Percentiles rank a stretch among this genome's conserved stretches.
Conservation (phyloP, 2,113 vertebrate genomes). For the Paracanthobrama guichenoti region DNA sequence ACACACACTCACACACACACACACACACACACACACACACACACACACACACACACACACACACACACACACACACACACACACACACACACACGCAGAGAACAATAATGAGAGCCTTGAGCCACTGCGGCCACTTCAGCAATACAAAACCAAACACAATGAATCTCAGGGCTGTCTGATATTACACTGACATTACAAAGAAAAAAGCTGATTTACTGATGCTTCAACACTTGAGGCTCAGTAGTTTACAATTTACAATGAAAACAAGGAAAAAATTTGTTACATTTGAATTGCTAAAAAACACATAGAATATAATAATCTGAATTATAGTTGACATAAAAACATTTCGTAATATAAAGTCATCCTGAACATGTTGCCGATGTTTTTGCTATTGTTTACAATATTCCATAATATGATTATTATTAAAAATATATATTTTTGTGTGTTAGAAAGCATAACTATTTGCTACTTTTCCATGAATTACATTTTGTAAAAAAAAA, state of each 20-base stretch:
- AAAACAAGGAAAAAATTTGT: background rate
- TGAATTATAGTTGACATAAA: background rate
- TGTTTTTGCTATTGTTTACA: no score
- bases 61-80: background rate
- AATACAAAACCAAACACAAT: constrained; percentile 35
- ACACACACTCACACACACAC: background rate
- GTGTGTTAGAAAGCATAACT: no score
- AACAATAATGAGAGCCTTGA: constrained; percentile 35
- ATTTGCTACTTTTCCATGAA: no score
- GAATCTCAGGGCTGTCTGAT: constrained; percentile 22
- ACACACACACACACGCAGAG: background rate
- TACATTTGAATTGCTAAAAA: background rate
- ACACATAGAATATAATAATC: background rate
- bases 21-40: background rate
- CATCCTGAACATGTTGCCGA: no score
- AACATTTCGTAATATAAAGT: no score
- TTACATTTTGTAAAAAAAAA: no score
- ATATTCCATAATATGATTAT: no score
- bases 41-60: constrained; percentile 4
- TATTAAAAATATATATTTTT: no score
- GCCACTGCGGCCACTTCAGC: constrained; percentile 43
- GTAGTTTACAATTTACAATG: background rate
- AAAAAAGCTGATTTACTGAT: constrained; percentile 19
- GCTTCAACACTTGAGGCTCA: background rate
- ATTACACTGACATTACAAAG: constrained; percentile 18